Evolutionary conservation across 2,797 vertebrate species (phyloP).

Genomic region (Anas bernieri): DNA sequence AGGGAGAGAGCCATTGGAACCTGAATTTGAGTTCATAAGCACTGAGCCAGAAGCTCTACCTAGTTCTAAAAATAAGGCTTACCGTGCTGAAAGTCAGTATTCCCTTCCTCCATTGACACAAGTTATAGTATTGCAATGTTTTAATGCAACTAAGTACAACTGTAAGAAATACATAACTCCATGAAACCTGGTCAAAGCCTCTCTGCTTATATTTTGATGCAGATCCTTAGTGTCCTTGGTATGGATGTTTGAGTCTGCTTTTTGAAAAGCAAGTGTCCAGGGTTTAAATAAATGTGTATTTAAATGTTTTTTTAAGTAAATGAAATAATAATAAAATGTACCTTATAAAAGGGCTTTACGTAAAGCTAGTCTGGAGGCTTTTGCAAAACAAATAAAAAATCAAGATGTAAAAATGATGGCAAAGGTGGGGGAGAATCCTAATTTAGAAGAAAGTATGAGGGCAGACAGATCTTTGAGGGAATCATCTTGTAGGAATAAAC

Average conservation of each 20-base stretch:
- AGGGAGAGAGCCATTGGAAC: neutral
- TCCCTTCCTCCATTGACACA: neutral
- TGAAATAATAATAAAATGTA: neutral
- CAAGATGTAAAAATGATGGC: neutral
- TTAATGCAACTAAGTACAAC: neutral
- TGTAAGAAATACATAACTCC: neutral
- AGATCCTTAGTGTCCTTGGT: neutral
- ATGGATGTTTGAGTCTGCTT: neutral
- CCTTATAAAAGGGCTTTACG: neutral
- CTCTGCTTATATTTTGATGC: neutral
- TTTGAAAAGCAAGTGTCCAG: neutral
- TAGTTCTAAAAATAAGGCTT: slow-evolving; percentile 8
- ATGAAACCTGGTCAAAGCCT: neutral
- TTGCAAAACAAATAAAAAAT: neutral
- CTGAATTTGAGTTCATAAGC: neutral
- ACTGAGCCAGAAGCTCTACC: neutral
- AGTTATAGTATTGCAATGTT: neutral
- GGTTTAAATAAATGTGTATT: neutral
- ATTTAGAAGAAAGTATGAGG: neutral
- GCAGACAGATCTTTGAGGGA: neutral
- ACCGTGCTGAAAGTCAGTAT: neutral
- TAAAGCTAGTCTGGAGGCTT: neutral
- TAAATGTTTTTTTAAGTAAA: neutral
- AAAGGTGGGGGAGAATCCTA: neutral
- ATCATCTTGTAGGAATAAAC: neutral